Conservation (phyloP, 2,888 invertebrate species). For the Volucella bombylans region DNA sequence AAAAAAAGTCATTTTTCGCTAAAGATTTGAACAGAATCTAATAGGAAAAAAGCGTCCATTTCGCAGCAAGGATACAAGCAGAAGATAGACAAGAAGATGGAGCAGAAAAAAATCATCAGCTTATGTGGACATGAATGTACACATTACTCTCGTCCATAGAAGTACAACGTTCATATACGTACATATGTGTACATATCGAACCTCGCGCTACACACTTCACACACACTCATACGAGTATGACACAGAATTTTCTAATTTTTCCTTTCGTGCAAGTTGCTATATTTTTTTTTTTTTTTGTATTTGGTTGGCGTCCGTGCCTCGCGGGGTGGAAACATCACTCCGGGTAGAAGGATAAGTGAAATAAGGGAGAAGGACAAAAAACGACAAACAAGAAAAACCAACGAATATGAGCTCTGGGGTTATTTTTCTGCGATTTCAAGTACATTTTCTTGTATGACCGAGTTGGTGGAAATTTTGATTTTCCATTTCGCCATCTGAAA, state of each 20-base stretch:
- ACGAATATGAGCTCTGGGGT: slow-evolving; percentile 12
- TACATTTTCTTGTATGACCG: slow-evolving; percentile 62
- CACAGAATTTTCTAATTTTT: slow-evolving; percentile 61
- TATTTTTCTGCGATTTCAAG: slow-evolving; percentile 62
- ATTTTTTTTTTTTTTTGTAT: slow-evolving; percentile 36
- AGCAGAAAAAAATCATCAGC: slow-evolving; percentile 1
- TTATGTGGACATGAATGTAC: slow-evolving; percentile 10
- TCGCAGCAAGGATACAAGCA: slow-evolving; percentile 35
- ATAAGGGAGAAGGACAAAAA: slow-evolving; percentile 27
- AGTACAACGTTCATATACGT: slow-evolving; percentile 24
- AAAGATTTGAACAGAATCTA: slow-evolving; percentile 50
- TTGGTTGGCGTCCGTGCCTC: slow-evolving; percentile 54
- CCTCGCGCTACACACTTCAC: slow-evolving; percentile 45
- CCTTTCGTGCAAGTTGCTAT: slow-evolving; percentile 15
- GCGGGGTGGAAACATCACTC: slow-evolving; percentile 58
- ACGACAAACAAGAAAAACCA: slow-evolving; percentile 16
- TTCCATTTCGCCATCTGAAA: slow-evolving; percentile 42
- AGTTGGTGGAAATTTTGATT: slow-evolving; percentile 63
- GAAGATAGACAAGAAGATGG: slow-evolving; percentile 32
- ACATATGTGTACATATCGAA: slow-evolving; percentile 33
- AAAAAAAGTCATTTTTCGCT: slow-evolving; percentile 52
- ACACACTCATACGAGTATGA: slow-evolving; percentile 44
- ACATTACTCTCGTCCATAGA: slow-evolving; percentile 57
- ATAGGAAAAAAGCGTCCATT: slow-evolving; percentile 28
- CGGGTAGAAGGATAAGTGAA: slow-evolving; percentile 47